A percentile compares a stretch with the other conserved stretches of the same genome.
Evolutionary conservation across 2,888 invertebrate genomes (phyloP).

Genomic region (Fabriciana adippe): DNA sequence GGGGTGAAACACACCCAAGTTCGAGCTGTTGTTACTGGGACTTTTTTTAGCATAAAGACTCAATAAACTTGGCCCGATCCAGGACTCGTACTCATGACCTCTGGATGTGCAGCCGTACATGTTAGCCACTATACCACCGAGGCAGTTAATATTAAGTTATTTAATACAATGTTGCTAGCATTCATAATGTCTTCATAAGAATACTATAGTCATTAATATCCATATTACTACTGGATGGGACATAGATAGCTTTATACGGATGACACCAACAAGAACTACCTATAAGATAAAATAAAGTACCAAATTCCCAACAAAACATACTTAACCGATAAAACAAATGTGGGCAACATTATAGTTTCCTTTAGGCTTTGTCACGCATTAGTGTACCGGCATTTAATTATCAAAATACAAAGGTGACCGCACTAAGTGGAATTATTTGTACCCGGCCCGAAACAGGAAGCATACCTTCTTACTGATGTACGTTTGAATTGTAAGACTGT

Average conservation of each 20-base stretch:
- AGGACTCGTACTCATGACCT: too few species aligned
- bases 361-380: conserved; percentile 36
- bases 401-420: conserved; percentile 51
- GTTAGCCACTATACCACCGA: too few species aligned
- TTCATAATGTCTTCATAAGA: too few species aligned
- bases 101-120: too few species aligned
- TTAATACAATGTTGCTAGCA: too few species aligned
- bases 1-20: too few species aligned
- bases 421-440: conserved; percentile 67
- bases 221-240: background rate
- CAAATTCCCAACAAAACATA: conserved; percentile 19
- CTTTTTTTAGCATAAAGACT: too few species aligned
- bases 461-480: conserved; percentile 59
- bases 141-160: too few species aligned
- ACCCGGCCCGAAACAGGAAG: conserved; percentile 57
- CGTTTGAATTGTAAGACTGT: conserved; percentile 31
- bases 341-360: conserved; percentile 36
- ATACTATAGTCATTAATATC: background rate
- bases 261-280: conserved; percentile 8
- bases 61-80: too few species aligned
- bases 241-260: background rate
- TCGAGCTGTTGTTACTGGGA: too few species aligned
- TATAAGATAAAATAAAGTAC: conserved; percentile 20
- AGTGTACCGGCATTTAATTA: conserved; percentile 48
- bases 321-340: conserved; percentile 31